phyloP scores from a whole-genome alignment of 1,140 invertebrate genomes.

The Leptinotarsa undecemlineata region DNA sequence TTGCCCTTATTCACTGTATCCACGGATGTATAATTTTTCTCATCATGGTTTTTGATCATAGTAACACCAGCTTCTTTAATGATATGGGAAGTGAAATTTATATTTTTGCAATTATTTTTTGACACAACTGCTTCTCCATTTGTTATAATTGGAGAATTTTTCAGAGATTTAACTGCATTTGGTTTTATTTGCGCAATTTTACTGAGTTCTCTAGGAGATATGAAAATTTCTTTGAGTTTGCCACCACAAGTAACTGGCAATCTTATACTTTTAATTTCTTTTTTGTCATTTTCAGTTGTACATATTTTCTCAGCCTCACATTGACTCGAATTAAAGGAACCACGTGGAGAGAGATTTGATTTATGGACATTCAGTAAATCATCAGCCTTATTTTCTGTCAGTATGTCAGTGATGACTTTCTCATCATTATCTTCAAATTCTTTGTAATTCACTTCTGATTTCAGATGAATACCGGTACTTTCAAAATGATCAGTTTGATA shows the following conservation, averaged over 20 bases:
- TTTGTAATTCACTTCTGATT: neutral
- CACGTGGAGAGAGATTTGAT: neutral
- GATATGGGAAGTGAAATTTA: slow-evolving; percentile 3
- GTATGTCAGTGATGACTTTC: neutral
- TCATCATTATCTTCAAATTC: neutral
- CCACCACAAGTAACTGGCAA: slow-evolving; percentile 8
- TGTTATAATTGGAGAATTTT: neutral
- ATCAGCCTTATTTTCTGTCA: neutral
- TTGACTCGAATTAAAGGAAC: neutral
- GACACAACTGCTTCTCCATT: neutral
- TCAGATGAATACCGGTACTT: neutral
- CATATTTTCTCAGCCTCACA: neutral
- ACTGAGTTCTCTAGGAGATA: slow-evolving; percentile 8
- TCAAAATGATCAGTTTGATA: no score
- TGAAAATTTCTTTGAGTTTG: slow-evolving; percentile 16
- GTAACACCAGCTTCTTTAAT: neutral
- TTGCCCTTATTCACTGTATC: no score
- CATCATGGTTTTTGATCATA: neutral
- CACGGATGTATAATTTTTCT: neutral
- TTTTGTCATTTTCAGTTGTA: neutral
- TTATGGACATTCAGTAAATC: no score
- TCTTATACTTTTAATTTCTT: neutral
- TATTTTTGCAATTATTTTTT: neutral
- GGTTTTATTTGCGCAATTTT: slow-evolving; percentile 5
- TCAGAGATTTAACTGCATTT: neutral